Conservation (phyloP, 1,140 invertebrate genomes). For the Formica selysi region DNA sequence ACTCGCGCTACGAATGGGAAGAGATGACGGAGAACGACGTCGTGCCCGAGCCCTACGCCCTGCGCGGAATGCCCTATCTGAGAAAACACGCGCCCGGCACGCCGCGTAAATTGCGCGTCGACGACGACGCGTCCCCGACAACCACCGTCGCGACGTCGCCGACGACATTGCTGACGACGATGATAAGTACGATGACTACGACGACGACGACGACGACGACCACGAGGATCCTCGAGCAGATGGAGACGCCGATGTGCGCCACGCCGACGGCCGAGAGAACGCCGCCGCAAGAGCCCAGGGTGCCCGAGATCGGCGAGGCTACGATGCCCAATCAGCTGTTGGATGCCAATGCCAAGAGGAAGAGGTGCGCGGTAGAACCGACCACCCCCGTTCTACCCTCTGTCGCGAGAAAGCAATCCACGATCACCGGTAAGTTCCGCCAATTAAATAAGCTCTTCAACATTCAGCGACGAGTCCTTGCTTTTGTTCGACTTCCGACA, state of each 20-base stretch:
- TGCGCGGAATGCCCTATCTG: slow-evolving; percentile 84
- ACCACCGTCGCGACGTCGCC: background rate
- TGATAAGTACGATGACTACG: background rate
- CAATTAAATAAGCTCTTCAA: background rate
- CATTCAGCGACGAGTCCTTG: background rate
- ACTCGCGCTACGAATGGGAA: slow-evolving; percentile 84
- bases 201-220: slow-evolving; percentile 17
- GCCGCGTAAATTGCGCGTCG: slow-evolving; percentile 66
- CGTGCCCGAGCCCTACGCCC: slow-evolving; percentile 85
- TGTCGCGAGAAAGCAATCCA: slow-evolving; percentile 80
- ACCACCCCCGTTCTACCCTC: slow-evolving; percentile 76
- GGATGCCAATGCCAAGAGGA: slow-evolving; percentile 72
- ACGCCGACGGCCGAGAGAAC: slow-evolving; percentile 78
- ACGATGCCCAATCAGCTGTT: slow-evolving; percentile 63
- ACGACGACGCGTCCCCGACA: slow-evolving; percentile 8
- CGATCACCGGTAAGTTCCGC: slow-evolving; percentile 82
- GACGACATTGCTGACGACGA: background rate
- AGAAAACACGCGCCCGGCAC: slow-evolving; percentile 79
- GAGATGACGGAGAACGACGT: slow-evolving; percentile 78
- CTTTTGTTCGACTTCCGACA: slow-evolving; percentile 17
- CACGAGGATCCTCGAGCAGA: slow-evolving; percentile 48
- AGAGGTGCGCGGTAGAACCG: slow-evolving; percentile 71
- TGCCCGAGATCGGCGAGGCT: slow-evolving; percentile 80
- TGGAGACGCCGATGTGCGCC: background rate
- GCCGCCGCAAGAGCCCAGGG: slow-evolving; percentile 80